Evolutionary conservation across 2,113 vertebrate genomes (phyloP).

Genomic region (Porphyrio hochstetteri): DNA sequence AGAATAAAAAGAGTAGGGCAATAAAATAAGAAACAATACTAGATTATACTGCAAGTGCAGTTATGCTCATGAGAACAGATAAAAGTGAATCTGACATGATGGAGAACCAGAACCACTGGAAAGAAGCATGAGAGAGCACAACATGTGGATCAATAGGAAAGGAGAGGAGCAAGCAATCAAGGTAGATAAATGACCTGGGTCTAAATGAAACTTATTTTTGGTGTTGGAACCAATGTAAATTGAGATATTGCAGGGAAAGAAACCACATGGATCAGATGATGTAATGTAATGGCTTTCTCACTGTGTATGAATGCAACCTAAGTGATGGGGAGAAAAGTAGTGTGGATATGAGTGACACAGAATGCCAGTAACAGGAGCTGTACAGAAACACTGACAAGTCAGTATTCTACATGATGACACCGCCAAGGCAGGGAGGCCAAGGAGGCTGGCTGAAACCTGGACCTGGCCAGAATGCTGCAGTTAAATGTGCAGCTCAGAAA

Average conservation of each 20-base stretch:
- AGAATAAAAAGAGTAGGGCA: neutral
- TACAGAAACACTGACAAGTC: neutral
- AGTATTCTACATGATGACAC: neutral
- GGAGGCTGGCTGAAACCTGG: neutral
- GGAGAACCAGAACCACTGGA: neutral
- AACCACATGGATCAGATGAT: neutral
- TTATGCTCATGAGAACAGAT: neutral
- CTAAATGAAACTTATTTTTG: neutral
- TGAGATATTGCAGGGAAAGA: neutral
- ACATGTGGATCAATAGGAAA: neutral
- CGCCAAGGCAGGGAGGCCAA: neutral
- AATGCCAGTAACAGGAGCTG: neutral
- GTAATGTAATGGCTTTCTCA: neutral
- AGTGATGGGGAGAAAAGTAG: neutral
- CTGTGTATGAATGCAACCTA: neutral
- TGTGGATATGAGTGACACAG: neutral
- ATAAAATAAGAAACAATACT: neutral
- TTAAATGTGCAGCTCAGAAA: neutral
- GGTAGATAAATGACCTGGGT: neutral
- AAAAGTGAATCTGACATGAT: neutral
- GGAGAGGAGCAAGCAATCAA: neutral
- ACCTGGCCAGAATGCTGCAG: neutral
- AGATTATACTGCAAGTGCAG: neutral
- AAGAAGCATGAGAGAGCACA: neutral
- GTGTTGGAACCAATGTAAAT: neutral